A percentile compares a stretch with the other conserved stretches of the same genome.
These are phyloP conservation scores for Ictidomys tridecemlineatus DNA, from an alignment of 2,113 vertebrate species.

Conservation along the genomic window DNA sequence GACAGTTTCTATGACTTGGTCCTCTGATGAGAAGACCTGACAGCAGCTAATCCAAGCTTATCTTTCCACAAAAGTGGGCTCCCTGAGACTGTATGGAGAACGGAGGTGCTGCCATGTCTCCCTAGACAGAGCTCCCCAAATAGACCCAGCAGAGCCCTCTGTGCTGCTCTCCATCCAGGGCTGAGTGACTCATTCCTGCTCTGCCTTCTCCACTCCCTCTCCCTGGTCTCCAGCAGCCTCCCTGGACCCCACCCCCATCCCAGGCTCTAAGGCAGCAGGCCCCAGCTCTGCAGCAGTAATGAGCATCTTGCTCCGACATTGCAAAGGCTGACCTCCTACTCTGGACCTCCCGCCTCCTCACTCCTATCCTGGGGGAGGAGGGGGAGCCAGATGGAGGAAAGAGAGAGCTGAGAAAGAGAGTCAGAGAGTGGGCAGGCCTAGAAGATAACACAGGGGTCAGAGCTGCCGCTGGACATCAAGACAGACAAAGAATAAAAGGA, in stretches of 20 bases:
- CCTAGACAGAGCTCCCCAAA: not conserved
- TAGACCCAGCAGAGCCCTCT: not conserved
- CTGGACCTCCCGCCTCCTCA: not conserved
- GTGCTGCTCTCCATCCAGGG: slow-evolving; percentile 12
- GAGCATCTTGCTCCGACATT: not conserved
- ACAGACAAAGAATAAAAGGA: not conserved
- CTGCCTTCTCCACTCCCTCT: not conserved
- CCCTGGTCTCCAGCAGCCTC: not conserved
- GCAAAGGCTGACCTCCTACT: slow-evolving; percentile 33
- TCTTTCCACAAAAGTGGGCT: not conserved
- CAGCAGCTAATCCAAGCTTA: not conserved
- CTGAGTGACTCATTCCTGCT: slow-evolving; percentile 52
- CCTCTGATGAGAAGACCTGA: not conserved
- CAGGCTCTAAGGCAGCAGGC: not conserved
- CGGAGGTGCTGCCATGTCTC: not conserved
- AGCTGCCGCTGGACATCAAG: not conserved
- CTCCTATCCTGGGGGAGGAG: not conserved
- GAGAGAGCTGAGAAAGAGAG: not conserved
- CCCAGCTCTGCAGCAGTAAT: not conserved
- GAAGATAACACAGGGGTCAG: not conserved
- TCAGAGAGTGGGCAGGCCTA: not conserved
- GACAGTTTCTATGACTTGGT: not conserved
- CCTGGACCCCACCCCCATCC: not conserved
- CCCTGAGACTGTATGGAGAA: not conserved
- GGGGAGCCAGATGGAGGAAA: not conserved